Percentiles rank a stretch among this genome's conserved stretches.
Conservation (phyloP, 2,113 vertebrate genomes). For the Irena cyanogastra region DNA sequence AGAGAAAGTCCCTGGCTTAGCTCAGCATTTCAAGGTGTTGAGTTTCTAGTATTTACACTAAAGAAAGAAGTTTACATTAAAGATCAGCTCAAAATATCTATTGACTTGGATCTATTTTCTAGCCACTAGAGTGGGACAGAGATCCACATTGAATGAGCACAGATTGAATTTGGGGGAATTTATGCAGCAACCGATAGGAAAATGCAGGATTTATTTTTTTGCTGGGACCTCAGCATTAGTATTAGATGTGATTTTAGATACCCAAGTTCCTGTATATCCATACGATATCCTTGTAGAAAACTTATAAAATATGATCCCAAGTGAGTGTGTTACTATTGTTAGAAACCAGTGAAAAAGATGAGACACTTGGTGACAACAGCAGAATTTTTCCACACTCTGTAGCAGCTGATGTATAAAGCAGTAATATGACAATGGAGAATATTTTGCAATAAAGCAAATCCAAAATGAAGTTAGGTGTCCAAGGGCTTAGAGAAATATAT, state of each 20-base stretch:
- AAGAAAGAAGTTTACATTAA: not conserved
- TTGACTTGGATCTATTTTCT: not conserved
- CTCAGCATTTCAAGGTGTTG: not conserved
- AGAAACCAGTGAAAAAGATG: not conserved
- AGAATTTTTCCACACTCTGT: not conserved
- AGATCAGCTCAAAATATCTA: not conserved
- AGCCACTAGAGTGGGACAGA: conserved; percentile 59
- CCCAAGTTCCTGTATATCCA: not conserved
- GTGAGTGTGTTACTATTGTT: not conserved
- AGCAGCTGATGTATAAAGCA: not conserved
- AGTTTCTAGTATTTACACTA: not conserved
- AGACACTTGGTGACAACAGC: not conserved
- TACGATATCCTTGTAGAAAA: not conserved
- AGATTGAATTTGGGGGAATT: not conserved
- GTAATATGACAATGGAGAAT: not conserved
- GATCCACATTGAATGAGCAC: not conserved
- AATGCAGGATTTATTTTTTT: not conserved
- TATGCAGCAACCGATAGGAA: not conserved
- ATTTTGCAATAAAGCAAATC: not conserved
- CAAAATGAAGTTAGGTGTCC: not conserved
- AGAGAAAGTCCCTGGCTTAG: not conserved
- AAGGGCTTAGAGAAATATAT: not conserved
- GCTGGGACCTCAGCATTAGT: not conserved
- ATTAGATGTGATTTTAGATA: not conserved
- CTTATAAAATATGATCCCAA: not conserved